Percentiles rank a stretch among this genome's conserved stretches.
Evolutionary conservation across 2,888 invertebrate genomes (phyloP).

Genomic region (Nemotelus pantherinus): DNA sequence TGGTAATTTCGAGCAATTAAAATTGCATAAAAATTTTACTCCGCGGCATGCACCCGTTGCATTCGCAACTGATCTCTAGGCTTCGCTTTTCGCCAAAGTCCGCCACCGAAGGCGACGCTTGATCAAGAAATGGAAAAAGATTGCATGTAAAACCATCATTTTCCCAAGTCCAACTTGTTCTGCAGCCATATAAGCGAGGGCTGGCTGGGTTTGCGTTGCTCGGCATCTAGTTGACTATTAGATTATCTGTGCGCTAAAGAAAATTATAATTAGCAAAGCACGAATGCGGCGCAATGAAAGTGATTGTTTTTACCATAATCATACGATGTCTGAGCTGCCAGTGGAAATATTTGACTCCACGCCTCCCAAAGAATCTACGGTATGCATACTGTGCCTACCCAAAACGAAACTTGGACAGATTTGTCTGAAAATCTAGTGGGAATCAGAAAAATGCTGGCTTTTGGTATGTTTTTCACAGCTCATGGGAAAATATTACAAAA

Average conservation of each 20-base stretch:
- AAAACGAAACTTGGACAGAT: no score
- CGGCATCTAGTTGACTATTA: conserved; percentile 25
- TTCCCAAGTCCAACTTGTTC: conserved; percentile 43
- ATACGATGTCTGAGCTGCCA: background rate
- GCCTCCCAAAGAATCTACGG: no score
- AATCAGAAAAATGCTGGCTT: no score
- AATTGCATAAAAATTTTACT: conserved; percentile 50
- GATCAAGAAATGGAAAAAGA: conserved; percentile 33
- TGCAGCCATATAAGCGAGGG: conserved; percentile 22
- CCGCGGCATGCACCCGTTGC: conserved; percentile 47
- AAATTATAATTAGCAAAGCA: conserved; percentile 49
- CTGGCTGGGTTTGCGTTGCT: conserved; percentile 7
- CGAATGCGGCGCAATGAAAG: conserved; percentile 47
- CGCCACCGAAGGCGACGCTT: background rate
- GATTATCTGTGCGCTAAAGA: conserved; percentile 41
- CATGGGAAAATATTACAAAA: no score
- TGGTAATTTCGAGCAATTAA: conserved; percentile 51
- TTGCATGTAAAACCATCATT: conserved; percentile 48
- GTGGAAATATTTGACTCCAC: background rate
- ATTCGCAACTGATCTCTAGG: conserved; percentile 25
- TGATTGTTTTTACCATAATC: conserved; percentile 36
- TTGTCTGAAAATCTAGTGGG: no score
- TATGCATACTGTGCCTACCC: no score
- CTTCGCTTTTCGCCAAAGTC: background rate
- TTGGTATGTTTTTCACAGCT: no score